These are phyloP conservation scores for Oscheius myriophilus DNA, from an alignment of 2,888 invertebrate genomes.

Conservation along the genomic window DNA sequence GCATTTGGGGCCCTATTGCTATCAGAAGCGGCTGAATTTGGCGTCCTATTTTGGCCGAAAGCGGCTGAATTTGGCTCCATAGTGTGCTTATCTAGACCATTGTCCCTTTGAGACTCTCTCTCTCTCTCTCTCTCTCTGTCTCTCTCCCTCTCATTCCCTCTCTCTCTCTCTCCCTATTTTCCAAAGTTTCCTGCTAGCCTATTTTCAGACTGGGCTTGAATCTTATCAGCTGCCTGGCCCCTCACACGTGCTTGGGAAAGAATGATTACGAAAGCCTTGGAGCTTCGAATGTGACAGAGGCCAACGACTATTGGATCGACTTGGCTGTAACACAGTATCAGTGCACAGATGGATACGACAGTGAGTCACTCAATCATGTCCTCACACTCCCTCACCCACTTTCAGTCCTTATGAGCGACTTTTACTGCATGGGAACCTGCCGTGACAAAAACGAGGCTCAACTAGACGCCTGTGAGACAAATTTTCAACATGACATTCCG, in stretches of 20 bases:
- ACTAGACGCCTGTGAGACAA: conserved; percentile 40
- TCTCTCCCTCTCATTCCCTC: too few species aligned
- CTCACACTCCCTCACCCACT: background rate
- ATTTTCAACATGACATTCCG: conserved; percentile 30
- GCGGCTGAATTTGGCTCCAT: too few species aligned
- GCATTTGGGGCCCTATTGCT: too few species aligned
- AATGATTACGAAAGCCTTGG: conserved; percentile 40
- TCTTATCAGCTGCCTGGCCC: conserved; percentile 36
- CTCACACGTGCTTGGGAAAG: conserved; percentile 37
- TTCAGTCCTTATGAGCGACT: conserved; percentile 47
- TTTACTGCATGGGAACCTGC: conserved; percentile 51
- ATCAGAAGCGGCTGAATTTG: too few species aligned
- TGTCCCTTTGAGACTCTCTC: too few species aligned
- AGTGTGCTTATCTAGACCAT: too few species aligned
- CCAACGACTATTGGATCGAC: conserved; percentile 49
- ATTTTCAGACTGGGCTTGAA: conserved; percentile 40
- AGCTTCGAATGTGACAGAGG: conserved; percentile 44
- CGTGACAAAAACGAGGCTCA: conserved; percentile 38
- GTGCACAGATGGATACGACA: conserved; percentile 48
- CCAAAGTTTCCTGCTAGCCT: too few species aligned
- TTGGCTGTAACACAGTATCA: conserved; percentile 48
- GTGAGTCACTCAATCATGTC: conserved; percentile 19
- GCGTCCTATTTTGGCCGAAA: too few species aligned
- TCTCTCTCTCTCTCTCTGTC: too few species aligned
- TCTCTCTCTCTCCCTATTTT: too few species aligned